Conservation (phyloP, 2,888 invertebrate species). For the Eremobia ochroleuca region DNA sequence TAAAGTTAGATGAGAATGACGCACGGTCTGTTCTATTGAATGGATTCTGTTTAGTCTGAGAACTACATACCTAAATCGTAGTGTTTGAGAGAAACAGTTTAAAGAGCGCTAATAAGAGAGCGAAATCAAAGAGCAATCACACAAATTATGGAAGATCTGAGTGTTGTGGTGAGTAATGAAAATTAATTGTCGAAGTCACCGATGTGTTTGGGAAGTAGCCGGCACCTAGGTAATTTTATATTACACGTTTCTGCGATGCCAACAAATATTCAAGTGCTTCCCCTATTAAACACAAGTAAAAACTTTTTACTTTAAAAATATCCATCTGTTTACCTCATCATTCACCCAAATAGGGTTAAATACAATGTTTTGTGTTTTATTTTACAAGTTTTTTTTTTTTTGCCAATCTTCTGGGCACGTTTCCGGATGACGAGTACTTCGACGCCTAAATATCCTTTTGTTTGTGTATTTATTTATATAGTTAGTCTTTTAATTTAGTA, state of each 20-base stretch:
- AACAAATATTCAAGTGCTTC: constrained; percentile 44
- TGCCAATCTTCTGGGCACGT: too few species aligned
- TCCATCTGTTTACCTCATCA: too few species aligned
- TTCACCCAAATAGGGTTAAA: too few species aligned
- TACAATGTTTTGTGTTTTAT: background rate
- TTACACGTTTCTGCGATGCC: constrained; percentile 41
- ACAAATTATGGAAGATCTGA: constrained; percentile 36
- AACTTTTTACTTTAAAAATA: constrained; percentile 16
- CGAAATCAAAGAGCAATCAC: constrained; percentile 39
- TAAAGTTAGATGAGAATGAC: constrained; percentile 72
- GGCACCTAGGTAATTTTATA: constrained; percentile 42
- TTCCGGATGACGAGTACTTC: too few species aligned
- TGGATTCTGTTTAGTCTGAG: constrained; percentile 56
- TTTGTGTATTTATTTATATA: too few species aligned
- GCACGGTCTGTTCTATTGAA: constrained; percentile 63
- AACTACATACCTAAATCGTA: constrained; percentile 37
- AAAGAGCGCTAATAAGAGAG: constrained; percentile 26
- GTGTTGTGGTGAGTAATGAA: constrained; percentile 43
- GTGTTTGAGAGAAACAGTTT: constrained; percentile 29
- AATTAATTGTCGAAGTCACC: constrained; percentile 34
- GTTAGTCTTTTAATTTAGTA: too few species aligned
- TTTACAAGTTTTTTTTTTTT: too few species aligned
- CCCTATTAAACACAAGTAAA: constrained; percentile 27
- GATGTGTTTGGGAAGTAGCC: constrained; percentile 38
- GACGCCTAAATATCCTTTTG: too few species aligned